Base-by-base conservation (phyloP, 2,888 invertebrate species). In the Drosophila paramelanica region DNA sequence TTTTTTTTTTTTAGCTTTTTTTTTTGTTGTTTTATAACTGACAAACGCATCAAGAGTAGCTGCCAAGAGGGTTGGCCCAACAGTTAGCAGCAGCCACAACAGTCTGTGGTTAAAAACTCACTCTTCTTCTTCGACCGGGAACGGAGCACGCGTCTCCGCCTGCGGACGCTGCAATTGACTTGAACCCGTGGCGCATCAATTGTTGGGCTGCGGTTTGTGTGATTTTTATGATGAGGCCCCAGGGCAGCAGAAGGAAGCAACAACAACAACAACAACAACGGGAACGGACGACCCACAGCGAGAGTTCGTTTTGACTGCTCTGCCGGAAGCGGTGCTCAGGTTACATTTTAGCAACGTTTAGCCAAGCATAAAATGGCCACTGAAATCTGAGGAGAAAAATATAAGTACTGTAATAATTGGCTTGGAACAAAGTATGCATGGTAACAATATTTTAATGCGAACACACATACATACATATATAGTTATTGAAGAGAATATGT, bases 141-240 rank as follows among this genome's bases (percentile, higher is more conserved):
- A 41, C 41, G 66, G 47, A 55, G 58, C 75, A 68, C 67, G 78
- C 65, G 62, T 65, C 53, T 51, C 58, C 50, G 72, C 72, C 72
- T 64, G 67, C 57, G 62, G 71, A 50, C 80, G 41, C 77, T 86
- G 81, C 81, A 86, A 83, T 86, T 81, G 87, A 83, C 84, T 81
- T 69, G 72, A 69, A 72, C 86, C 86, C 83, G 86, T 83, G 82
- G 82, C 83, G 72, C 83, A 82, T 81, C 82, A 77, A 79, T 75
- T 79, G 73, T 64, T 59, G 57, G 57, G 53, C 78, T 85, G 86
- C 70, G 82, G 81, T 78, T 83, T 79, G 60, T 77, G 77, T 79
- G 77, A 82, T 79, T 82, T 77, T 81, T 83, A 82, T 82, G 80
- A 85, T 69, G 82, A 65, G 67, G 64, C 79, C 76, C 73, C 72